Evolutionary conservation across 2,888 invertebrate genomes (phyloP).

Genomic region (Phytoseiulus persimilis): DNA sequence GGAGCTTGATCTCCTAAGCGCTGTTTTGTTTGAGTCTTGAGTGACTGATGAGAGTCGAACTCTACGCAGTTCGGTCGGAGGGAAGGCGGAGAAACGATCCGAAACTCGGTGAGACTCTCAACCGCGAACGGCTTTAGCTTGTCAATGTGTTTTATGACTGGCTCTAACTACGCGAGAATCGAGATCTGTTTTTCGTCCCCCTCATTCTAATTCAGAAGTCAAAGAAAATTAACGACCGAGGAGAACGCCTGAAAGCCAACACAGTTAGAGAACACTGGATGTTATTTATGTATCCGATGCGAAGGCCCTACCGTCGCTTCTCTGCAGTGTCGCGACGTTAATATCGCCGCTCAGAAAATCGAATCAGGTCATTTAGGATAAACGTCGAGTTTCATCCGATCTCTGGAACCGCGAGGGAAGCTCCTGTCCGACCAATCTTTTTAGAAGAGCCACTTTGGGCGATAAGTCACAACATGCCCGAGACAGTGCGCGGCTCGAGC

Average conservation of each 20-base stretch:
- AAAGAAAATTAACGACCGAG: background rate
- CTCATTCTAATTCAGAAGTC: background rate
- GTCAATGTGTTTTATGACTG: constrained; percentile 5
- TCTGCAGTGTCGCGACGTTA: background rate
- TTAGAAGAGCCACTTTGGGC: background rate
- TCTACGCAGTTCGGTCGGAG: background rate
- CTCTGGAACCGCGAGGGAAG: background rate
- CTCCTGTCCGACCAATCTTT: background rate
- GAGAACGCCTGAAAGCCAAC: background rate
- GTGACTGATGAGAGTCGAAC: background rate
- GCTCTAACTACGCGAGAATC: background rate
- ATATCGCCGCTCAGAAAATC: background rate
- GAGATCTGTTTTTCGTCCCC: background rate
- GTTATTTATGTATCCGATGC: background rate
- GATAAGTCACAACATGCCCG: background rate
- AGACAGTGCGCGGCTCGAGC: background rate
- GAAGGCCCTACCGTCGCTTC: background rate
- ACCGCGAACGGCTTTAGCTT: background rate
- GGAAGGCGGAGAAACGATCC: background rate
- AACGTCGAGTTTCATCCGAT: background rate
- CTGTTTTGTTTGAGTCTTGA: background rate
- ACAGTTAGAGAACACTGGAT: background rate
- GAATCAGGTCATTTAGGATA: background rate
- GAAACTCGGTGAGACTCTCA: background rate
- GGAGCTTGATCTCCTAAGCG: background rate